These are phyloP conservation scores for Tamias sibiricus DNA, from an alignment of 2,113 vertebrate species.

Conservation along the genomic window DNA sequence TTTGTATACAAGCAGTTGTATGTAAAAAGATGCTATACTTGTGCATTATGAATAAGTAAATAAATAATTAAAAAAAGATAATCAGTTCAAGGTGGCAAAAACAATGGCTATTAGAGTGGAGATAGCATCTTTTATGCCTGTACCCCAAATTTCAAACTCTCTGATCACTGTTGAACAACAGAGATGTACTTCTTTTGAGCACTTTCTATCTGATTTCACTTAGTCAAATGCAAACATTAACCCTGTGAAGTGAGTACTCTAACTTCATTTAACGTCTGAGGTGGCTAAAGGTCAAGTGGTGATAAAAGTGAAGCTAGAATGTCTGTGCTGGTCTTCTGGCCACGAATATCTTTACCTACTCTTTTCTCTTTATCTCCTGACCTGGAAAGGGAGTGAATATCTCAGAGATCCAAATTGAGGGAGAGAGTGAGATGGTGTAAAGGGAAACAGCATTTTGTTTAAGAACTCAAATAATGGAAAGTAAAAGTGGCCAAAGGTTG, in stretches of 20 bases:
- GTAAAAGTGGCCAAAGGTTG: not conserved
- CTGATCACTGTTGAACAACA: not conserved
- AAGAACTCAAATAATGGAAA: slow-evolving; percentile 20
- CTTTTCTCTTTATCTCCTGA: not conserved
- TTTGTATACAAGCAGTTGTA: too few relatives aligned
- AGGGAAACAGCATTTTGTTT: not conserved
- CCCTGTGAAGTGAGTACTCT: not conserved
- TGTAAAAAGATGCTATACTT: too few relatives aligned
- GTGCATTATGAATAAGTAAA: too few relatives aligned
- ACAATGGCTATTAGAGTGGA: not conserved
- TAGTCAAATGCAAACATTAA: not conserved
- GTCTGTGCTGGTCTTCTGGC: not conserved
- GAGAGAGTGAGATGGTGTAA: not conserved
- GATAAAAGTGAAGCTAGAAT: not conserved
- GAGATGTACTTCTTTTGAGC: not conserved
- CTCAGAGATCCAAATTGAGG: not conserved
- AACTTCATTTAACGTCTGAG: not conserved
- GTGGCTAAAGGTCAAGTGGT: not conserved
- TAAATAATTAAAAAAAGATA: too few relatives aligned
- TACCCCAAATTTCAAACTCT: not conserved
- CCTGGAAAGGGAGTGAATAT: not conserved
- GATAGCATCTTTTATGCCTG: not conserved
- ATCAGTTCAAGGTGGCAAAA: not conserved
- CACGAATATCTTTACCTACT: not conserved
- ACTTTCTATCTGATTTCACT: not conserved